phyloP scores from a whole-genome alignment of 2,113 vertebrate genomes.

The Recurvirostra avosetta region DNA sequence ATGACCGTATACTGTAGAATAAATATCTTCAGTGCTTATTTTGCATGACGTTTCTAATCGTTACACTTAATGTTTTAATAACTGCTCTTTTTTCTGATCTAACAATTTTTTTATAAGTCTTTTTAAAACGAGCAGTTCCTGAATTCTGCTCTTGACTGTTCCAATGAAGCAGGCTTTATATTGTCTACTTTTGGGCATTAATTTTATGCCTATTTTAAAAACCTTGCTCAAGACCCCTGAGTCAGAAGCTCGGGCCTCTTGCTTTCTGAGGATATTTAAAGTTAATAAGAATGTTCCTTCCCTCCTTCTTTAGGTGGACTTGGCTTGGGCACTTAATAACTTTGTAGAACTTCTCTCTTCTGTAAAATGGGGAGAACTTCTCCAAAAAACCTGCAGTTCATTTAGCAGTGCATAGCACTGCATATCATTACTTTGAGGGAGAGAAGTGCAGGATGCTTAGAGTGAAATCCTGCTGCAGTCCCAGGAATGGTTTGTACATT shows the following conservation, averaged over 20 bases:
- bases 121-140: background rate
- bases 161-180: background rate
- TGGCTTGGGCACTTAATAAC: background rate
- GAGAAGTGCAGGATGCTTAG: background rate
- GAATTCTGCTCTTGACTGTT: background rate
- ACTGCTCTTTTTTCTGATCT: background rate
- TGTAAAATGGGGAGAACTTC: background rate
- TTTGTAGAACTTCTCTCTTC: background rate
- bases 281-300: background rate
- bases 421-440: background rate
- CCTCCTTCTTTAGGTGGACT: background rate
- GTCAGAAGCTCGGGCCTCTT: background rate
- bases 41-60: background rate
- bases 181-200: background rate
- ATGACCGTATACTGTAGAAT: background rate
- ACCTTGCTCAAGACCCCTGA: background rate
- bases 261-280: background rate
- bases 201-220: background rate
- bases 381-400: background rate
- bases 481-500: rapidly evolving
- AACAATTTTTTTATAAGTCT: background rate
- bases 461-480: background rate
- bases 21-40: background rate
- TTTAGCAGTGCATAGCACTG: background rate
- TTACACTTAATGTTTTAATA: background rate